These are phyloP conservation scores for Amphipoea oculea DNA, from an alignment of 2,888 invertebrate species.

Conservation along the genomic window DNA sequence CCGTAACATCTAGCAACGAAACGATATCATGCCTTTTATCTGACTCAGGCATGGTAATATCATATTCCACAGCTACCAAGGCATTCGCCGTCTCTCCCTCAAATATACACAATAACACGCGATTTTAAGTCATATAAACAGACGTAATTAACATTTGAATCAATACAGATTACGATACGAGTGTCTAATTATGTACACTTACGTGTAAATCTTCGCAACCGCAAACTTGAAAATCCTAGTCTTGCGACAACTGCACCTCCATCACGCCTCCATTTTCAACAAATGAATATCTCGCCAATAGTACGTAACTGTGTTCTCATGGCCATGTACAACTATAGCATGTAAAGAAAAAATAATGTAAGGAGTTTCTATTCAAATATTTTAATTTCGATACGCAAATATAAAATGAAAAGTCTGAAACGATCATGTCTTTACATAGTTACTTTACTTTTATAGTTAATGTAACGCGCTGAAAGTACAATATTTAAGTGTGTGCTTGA, in stretches of 20 bases:
- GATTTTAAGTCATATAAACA: slow-evolving; percentile 66
- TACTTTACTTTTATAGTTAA: not conserved
- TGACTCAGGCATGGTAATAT: slow-evolving; percentile 79
- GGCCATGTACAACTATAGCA: slow-evolving; percentile 67
- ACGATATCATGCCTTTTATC: slow-evolving; percentile 54
- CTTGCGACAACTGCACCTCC: slow-evolving; percentile 84
- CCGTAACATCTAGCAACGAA: slow-evolving; percentile 27
- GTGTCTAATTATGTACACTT: slow-evolving; percentile 74
- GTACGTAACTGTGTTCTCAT: slow-evolving; percentile 73
- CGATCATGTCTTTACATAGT: slow-evolving; percentile 4
- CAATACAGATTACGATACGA: slow-evolving; percentile 78
- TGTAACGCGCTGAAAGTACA: slow-evolving; percentile 11
- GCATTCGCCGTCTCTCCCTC: slow-evolving; percentile 88
- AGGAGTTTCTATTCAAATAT: slow-evolving; percentile 20
- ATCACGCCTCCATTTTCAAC: slow-evolving; percentile 90
- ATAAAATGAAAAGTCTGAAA: not conserved
- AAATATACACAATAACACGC: slow-evolving; percentile 80
- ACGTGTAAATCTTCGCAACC: slow-evolving; percentile 82
- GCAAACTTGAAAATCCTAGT: slow-evolving; percentile 85
- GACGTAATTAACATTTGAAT: slow-evolving; percentile 70
- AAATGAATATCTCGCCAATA: slow-evolving; percentile 84
- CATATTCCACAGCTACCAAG: slow-evolving; percentile 78
- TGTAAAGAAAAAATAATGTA: slow-evolving; percentile 56
- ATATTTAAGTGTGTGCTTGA: not conserved
- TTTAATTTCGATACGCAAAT: not conserved